These are phyloP conservation scores for Heterodera carotae DNA, from an alignment of 1,140 invertebrate genomes.

Conservation along the genomic window DNA sequence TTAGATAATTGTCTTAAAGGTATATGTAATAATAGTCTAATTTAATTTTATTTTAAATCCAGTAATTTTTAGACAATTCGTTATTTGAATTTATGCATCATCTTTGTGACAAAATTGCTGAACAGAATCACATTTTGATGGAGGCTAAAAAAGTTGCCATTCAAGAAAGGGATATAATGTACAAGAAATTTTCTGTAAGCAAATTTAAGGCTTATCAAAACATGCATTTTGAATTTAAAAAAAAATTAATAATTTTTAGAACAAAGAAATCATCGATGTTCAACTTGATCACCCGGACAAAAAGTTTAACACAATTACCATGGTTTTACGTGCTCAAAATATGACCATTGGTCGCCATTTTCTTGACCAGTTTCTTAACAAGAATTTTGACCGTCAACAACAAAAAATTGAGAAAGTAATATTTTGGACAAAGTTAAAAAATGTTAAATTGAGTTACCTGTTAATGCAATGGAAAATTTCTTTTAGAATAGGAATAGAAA, in stretches of 20 bases:
- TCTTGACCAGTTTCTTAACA: too few relatives aligned
- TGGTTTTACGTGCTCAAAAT: not conserved
- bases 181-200: not conserved
- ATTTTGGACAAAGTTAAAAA: too few relatives aligned
- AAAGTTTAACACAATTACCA: not conserved
- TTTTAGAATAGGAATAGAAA: too few relatives aligned
- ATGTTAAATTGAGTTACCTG: too few relatives aligned
- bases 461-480: too few relatives aligned
- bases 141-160: not conserved
- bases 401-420: too few relatives aligned
- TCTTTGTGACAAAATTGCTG: not conserved
- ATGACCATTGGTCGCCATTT: not conserved
- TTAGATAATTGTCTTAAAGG: not conserved
- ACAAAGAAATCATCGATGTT: not conserved
- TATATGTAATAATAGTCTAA: not conserved
- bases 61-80: not conserved
- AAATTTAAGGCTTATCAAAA: not conserved
- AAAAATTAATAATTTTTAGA: not conserved
- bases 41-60: not conserved
- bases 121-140: not conserved
- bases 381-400: too few relatives aligned
- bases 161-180: not conserved
- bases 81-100: not conserved
- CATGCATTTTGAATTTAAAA: not conserved
- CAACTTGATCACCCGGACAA: not conserved